phyloP scores from a whole-genome alignment of 2,888 invertebrate species.

The Fragum fragum region DNA sequence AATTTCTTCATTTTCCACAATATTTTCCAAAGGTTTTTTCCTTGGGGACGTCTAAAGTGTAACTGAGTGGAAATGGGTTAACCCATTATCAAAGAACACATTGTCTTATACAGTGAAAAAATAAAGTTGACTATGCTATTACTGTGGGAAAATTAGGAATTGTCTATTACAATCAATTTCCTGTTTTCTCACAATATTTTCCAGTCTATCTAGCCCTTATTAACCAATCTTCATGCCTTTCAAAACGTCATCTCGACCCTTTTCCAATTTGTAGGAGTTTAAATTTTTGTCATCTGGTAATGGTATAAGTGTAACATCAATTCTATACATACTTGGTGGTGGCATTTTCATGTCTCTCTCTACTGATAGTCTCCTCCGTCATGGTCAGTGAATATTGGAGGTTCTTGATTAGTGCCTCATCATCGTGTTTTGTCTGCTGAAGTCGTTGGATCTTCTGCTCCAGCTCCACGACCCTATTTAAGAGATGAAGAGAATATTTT shows the following conservation, averaged over 20 bases:
- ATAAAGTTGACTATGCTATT: too few species aligned
- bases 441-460: constrained; percentile 53
- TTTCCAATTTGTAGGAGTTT: background rate
- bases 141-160: too few species aligned
- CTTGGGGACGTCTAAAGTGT: too few species aligned
- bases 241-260: too few species aligned
- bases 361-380: constrained; percentile 64
- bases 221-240: too few species aligned
- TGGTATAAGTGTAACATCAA: background rate
- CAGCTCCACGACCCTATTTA: constrained; percentile 63
- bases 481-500: too few species aligned
- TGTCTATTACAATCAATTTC: background rate
- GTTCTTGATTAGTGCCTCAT: constrained; percentile 59
- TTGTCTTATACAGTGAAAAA: too few species aligned
- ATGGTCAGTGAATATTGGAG: constrained; percentile 61
- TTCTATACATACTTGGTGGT: constrained; percentile 66
- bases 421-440: constrained; percentile 41
- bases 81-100: too few species aligned
- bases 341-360: constrained; percentile 70
- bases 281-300: background rate
- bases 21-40: too few species aligned
- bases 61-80: too few species aligned
- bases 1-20: too few species aligned
- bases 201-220: too few species aligned
- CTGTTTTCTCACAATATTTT: background rate